These are phyloP conservation scores for Pachydiplax longipennis DNA, from an alignment of 2,888 invertebrate species.

Conservation along the genomic window DNA sequence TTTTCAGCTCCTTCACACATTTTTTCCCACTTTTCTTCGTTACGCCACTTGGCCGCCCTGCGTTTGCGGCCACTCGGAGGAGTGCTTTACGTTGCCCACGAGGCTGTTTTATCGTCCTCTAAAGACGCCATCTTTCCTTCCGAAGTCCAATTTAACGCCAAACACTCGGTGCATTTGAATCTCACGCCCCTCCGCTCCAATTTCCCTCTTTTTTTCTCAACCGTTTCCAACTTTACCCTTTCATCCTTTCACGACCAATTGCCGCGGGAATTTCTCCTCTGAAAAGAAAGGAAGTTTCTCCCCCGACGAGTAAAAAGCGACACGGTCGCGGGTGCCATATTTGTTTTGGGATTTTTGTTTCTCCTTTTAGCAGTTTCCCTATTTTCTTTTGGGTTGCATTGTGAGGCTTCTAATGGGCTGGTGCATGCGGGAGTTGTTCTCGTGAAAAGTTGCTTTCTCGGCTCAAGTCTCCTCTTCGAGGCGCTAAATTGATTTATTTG, in stretches of 20 bases:
- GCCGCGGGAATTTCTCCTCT: not conserved
- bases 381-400: too few species aligned
- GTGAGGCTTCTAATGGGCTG: too few species aligned
- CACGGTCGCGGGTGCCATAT: not conserved
- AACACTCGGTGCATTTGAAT: not conserved
- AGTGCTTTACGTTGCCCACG: not conserved
- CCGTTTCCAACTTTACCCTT: not conserved
- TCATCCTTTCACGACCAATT: not conserved
- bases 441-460: too few species aligned
- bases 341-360: not conserved
- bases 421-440: too few species aligned
- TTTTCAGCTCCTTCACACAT: not conserved
- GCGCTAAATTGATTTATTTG: too few species aligned
- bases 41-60: not conserved
- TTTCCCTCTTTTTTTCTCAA: not conserved
- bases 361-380: not conserved
- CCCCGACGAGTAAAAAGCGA: not conserved
- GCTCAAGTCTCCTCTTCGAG: too few species aligned
- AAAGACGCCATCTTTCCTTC: not conserved
- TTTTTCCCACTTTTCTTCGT: not conserved
- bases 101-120: not conserved
- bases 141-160: not conserved
- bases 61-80: not conserved
- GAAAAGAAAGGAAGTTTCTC: not conserved
- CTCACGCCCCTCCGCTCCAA: not conserved